Evolutionary conservation across 2,797 vertebrate species (phyloP).

Genomic region (Sebastes reedi): DNA sequence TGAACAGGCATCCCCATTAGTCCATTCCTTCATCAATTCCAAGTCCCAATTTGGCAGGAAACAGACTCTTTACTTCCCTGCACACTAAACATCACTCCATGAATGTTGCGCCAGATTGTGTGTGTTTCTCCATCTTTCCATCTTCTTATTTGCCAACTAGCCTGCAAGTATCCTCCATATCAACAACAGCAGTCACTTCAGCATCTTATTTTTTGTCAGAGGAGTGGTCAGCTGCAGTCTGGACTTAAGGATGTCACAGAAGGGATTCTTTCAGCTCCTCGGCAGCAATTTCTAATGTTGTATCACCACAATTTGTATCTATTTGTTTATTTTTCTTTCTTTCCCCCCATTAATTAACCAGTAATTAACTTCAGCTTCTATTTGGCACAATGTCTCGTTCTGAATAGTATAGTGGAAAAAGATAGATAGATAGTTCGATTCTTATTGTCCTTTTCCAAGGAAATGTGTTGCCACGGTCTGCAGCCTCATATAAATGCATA

Average conservation of each 20-base stretch:
- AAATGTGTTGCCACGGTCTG: neutral
- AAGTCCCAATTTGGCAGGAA: neutral
- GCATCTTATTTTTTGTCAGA: neutral
- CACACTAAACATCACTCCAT: slow-evolving; percentile 24
- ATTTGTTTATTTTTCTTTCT: neutral
- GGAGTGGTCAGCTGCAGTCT: neutral
- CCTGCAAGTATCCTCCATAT: slow-evolving; percentile 7
- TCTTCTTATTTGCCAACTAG: slow-evolving; percentile 25
- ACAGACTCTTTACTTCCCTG: slow-evolving; percentile 5
- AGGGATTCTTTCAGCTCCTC: neutral
- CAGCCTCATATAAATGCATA: neutral
- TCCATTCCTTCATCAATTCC: neutral
- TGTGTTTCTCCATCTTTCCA: neutral
- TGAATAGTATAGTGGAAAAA: too few species aligned
- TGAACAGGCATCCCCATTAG: neutral
- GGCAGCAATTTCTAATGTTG: neutral
- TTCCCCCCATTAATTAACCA: neutral
- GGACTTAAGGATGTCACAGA: neutral
- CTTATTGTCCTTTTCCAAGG: neutral
- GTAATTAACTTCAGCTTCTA: neutral
- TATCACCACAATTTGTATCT: neutral
- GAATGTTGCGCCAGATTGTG: slow-evolving; percentile 27
- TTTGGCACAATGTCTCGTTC: too few species aligned
- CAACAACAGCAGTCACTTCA: slow-evolving; percentile 8
- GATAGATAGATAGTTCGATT: neutral